Conservation (phyloP, 2,113 vertebrate species). For the Dasyornis broadbenti region DNA sequence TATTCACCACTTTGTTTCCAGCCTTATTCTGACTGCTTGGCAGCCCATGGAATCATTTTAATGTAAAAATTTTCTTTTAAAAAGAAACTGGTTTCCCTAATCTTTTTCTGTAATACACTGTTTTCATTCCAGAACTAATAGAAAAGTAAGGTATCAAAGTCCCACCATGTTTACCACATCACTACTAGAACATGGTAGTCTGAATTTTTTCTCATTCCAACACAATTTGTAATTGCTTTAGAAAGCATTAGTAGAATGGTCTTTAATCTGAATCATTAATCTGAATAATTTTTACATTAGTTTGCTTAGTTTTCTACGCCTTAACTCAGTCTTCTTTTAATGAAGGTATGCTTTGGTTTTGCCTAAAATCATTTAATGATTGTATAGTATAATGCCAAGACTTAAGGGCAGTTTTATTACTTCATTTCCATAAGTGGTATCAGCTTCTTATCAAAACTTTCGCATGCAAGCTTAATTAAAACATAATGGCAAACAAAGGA, state of each 20-base stretch:
- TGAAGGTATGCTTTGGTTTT: background rate
- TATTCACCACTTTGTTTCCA: background rate
- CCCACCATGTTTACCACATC: background rate
- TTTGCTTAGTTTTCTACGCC: background rate
- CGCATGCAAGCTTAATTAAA: background rate
- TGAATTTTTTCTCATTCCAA: background rate
- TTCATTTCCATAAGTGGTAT: background rate
- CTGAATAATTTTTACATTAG: background rate
- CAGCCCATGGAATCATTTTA: background rate
- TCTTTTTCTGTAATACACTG: background rate
- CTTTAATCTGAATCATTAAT: background rate
- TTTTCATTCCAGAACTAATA: background rate
- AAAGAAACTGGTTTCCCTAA: background rate
- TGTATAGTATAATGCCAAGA: background rate
- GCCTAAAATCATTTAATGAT: background rate
- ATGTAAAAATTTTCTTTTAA: background rate
- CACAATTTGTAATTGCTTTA: background rate
- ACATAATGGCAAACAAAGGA: conserved; percentile 6
- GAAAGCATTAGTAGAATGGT: background rate
- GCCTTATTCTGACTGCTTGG: background rate
- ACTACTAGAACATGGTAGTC: background rate
- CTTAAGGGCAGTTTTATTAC: background rate
- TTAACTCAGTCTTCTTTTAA: background rate
- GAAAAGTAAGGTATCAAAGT: background rate
- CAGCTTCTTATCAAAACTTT: background rate